These are phyloP conservation scores for Halcyon badia DNA, from an alignment of 2,797 vertebrate genomes.

Conservation along the genomic window DNA sequence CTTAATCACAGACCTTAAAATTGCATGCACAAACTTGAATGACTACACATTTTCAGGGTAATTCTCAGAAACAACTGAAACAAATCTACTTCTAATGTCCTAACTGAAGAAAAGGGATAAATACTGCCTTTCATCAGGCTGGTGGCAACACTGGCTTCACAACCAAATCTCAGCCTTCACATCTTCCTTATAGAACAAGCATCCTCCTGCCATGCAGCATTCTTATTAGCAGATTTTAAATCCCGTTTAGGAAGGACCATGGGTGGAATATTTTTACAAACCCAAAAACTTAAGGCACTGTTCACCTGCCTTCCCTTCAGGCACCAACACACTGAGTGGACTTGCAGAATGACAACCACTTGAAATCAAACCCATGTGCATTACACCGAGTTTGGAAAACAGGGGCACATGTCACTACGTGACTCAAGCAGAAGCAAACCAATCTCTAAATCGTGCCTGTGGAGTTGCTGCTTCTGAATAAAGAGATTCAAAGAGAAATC, in stretches of 20 bases:
- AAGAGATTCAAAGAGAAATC: neutral
- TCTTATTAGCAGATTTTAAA: neutral
- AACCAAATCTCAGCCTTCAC: neutral
- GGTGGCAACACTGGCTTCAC: neutral
- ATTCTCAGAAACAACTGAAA: neutral
- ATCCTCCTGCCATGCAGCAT: neutral
- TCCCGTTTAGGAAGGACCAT: neutral
- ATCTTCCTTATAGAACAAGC: neutral
- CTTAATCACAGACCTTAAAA: neutral
- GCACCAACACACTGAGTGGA: neutral
- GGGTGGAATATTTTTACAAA: neutral
- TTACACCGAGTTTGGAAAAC: neutral
- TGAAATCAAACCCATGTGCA: fast-evolving
- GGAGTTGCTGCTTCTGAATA: neutral
- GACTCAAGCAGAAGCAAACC: neutral
- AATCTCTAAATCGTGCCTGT: neutral
- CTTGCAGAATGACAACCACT: fast-evolving
- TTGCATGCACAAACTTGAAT: neutral
- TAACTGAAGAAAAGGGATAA: neutral
- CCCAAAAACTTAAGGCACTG: neutral
- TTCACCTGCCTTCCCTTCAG: neutral
- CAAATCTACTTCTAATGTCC: neutral
- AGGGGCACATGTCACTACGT: neutral
- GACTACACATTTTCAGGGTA: neutral
- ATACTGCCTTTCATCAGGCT: neutral